Percentiles rank a stretch among this genome's conserved stretches.
These are phyloP conservation scores for Melanargia galathea DNA, from an alignment of 2,888 invertebrate genomes.

Conservation along the genomic window DNA sequence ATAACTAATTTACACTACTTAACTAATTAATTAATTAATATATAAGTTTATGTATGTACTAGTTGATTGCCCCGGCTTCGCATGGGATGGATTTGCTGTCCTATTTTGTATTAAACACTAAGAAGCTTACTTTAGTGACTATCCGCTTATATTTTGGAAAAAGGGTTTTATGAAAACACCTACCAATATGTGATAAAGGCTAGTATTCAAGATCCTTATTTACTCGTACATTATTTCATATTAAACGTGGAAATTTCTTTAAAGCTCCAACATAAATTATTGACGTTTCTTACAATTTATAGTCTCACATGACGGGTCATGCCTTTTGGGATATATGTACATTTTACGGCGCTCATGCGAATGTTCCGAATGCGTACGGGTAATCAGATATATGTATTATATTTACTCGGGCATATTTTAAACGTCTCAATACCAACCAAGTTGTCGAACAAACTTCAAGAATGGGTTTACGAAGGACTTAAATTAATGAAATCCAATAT, in stretches of 20 bases:
- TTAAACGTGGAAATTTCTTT: background rate
- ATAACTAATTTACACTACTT: too few species aligned
- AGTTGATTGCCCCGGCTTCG: too few species aligned
- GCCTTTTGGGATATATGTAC: conserved; percentile 26
- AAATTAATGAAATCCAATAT: conserved; percentile 24
- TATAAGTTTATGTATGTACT: too few species aligned
- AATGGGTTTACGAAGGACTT: conserved; percentile 11
- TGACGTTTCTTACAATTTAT: conserved; percentile 22
- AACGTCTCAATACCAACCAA: conserved; percentile 21
- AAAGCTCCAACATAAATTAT: conserved; percentile 4
- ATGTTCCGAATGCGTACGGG: conserved; percentile 23
- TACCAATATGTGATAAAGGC: too few species aligned
- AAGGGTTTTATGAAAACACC: too few species aligned
- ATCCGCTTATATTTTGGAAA: too few species aligned
- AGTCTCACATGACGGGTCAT: conserved; percentile 13
- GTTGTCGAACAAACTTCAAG: conserved; percentile 23
- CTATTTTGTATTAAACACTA: too few species aligned
- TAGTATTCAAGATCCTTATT: too few species aligned
- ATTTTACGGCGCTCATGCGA: conserved; percentile 25
- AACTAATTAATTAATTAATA: too few species aligned
- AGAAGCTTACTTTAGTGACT: too few species aligned
- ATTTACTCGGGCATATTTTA: conserved; percentile 24
- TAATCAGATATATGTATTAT: conserved; percentile 12
- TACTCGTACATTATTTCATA: background rate
- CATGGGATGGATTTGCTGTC: too few species aligned